Evolutionary conservation across 1,140 invertebrate genomes (phyloP).

Genomic region (Gryllus bimaculatus): DNA sequence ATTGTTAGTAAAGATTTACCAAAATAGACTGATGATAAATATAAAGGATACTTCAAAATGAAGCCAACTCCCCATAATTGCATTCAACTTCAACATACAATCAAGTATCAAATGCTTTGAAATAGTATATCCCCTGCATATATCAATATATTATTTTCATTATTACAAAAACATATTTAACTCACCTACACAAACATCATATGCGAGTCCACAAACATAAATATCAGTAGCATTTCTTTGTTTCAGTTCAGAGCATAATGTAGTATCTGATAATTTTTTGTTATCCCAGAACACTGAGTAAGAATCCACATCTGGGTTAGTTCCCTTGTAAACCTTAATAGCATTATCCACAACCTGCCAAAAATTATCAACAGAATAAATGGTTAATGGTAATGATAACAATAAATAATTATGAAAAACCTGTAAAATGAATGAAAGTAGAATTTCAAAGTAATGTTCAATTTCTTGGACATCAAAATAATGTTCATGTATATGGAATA

Average conservation of each 20-base stretch:
- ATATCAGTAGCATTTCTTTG: slow-evolving; percentile 79
- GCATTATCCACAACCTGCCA: slow-evolving; percentile 54
- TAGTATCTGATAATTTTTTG: slow-evolving; percentile 79
- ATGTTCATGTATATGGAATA: background rate
- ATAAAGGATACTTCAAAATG: background rate
- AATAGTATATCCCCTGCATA: background rate
- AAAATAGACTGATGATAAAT: background rate
- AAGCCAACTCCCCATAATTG: background rate
- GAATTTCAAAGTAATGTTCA: background rate
- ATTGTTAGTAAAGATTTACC: too few species aligned
- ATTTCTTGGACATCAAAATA: background rate
- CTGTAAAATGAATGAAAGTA: background rate
- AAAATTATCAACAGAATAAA: background rate
- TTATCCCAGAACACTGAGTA: slow-evolving; percentile 99
- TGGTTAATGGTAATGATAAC: background rate
- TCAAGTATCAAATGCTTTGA: background rate
- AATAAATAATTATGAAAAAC: background rate
- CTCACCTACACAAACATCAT: slow-evolving; percentile 91
- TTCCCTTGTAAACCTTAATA: slow-evolving; percentile 86
- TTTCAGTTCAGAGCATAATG: slow-evolving; percentile 68
- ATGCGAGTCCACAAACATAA: slow-evolving; percentile 90
- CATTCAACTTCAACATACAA: background rate
- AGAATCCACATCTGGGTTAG: slow-evolving; percentile 88
- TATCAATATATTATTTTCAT: background rate
- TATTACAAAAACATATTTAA: slow-evolving; percentile 6